Evolutionary conservation across 2,797 vertebrate species (phyloP).

Genomic region (Cygnus olor): DNA sequence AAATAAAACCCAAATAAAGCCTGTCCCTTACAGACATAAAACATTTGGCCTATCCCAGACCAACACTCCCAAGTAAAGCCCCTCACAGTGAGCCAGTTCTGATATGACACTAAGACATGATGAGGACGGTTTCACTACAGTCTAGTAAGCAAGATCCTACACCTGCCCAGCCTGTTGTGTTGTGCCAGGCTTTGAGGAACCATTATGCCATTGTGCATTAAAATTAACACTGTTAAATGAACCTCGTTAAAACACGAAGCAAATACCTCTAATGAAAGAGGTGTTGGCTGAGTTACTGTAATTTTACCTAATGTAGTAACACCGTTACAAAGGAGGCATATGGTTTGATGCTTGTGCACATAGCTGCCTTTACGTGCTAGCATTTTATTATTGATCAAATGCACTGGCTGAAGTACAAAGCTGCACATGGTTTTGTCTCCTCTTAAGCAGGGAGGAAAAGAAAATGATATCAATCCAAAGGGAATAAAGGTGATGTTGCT

Average conservation of each 20-base stretch:
- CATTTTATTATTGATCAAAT: neutral
- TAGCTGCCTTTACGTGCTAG: neutral
- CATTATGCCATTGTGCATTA: neutral
- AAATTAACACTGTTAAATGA: neutral
- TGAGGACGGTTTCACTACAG: neutral
- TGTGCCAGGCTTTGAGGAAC: neutral
- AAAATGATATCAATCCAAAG: neutral
- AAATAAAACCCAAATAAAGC: neutral
- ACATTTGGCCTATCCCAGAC: neutral
- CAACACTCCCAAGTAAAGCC: neutral
- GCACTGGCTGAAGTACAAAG: neutral
- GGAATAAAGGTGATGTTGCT: constrained; percentile 10
- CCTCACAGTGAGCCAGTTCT: neutral
- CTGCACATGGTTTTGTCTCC: neutral
- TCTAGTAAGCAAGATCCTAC: neutral
- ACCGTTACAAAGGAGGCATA: neutral
- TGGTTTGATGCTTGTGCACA: neutral
- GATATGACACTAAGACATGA: accelerated
- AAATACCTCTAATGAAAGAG: neutral
- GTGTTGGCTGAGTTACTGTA: neutral
- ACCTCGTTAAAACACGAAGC: neutral
- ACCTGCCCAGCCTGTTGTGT: neutral
- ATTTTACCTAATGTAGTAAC: neutral
- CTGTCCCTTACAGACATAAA: accelerated
- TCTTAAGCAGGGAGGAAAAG: neutral